Percentiles rank a stretch among this genome's conserved stretches.
These are phyloP conservation scores for Aphidius colemani DNA, from an alignment of 2,888 invertebrate genomes.

Conservation along the genomic window DNA sequence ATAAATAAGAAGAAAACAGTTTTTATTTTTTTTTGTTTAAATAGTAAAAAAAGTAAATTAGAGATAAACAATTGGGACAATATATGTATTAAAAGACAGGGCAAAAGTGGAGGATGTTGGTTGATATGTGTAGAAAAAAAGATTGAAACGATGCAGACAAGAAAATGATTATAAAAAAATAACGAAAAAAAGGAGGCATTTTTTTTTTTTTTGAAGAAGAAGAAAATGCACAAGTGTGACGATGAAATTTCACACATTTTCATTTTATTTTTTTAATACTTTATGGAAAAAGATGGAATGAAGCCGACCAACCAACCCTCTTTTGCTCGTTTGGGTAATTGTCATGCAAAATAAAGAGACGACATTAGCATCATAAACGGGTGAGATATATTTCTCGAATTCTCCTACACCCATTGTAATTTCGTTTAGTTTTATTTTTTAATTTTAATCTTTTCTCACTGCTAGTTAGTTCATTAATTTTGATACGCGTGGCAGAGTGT, in stretches of 20 bases:
- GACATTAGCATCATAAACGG: slow-evolving; percentile 57
- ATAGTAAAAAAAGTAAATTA: too few relatives aligned
- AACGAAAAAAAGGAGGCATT: slow-evolving; percentile 6
- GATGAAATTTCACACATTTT: slow-evolving; percentile 11
- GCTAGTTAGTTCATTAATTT: slow-evolving; percentile 57
- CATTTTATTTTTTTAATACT: not conserved
- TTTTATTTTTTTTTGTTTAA: too few relatives aligned
- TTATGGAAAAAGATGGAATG: slow-evolving; percentile 20
- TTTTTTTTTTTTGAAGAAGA: not conserved
- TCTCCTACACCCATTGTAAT: slow-evolving; percentile 45
- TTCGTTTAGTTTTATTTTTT: not conserved
- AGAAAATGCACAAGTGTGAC: not conserved
- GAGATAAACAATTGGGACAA: too few relatives aligned
- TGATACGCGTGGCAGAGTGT: slow-evolving; percentile 26
- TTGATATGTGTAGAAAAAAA: slow-evolving; percentile 8
- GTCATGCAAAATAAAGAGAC: slow-evolving; percentile 57
- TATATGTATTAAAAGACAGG: too few relatives aligned
- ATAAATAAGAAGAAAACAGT: too few relatives aligned
- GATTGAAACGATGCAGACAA: slow-evolving; percentile 6
- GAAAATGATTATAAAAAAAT: not conserved
- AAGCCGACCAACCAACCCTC: slow-evolving; percentile 15
- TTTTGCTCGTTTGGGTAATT: slow-evolving; percentile 44
- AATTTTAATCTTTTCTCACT: slow-evolving; percentile 15
- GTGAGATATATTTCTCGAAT: slow-evolving; percentile 50
- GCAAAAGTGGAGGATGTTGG: too few relatives aligned